Percentiles rank a stretch among this genome's conserved stretches.
Evolutionary conservation across 2,113 vertebrate species (phyloP).

Genomic region (Myanophis thanlyinensis): DNA sequence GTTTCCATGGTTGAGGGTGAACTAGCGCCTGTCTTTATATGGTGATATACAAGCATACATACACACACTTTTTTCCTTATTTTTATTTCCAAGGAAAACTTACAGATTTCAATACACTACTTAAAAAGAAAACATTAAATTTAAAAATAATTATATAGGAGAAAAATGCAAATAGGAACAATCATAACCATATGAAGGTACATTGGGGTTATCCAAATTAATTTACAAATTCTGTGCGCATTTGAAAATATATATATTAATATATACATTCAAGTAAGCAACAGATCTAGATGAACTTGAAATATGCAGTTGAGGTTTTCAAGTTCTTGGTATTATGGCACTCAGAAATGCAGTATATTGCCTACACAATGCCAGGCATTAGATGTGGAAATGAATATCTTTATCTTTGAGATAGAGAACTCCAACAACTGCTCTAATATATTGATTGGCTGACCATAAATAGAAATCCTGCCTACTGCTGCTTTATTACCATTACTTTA

Average conservation of each 20-base stretch:
- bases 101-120: not conserved
- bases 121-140: not conserved
- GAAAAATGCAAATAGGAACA: not conserved
- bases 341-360: not conserved
- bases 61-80: not conserved
- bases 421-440: not conserved
- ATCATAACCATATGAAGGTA: not conserved
- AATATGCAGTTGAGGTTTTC: not conserved
- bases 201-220: not conserved
- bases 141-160: not conserved
- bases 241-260: not conserved
- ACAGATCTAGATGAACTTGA: not conserved
- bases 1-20: not conserved
- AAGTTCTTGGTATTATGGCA: not conserved
- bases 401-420: not conserved
- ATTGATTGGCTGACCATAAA: not conserved
- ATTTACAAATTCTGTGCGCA: not conserved
- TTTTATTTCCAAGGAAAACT: not conserved
- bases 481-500: not conserved
- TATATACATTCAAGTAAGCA: not conserved
- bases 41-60: not conserved
- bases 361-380: not conserved
- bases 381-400: not conserved
- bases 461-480: not conserved
- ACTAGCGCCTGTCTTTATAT: not conserved